Evolutionary conservation across 1,140 invertebrate species (phyloP), one percentile per base, ranked within the genome.

Genomic region (Drosophila arawakana): DNA sequence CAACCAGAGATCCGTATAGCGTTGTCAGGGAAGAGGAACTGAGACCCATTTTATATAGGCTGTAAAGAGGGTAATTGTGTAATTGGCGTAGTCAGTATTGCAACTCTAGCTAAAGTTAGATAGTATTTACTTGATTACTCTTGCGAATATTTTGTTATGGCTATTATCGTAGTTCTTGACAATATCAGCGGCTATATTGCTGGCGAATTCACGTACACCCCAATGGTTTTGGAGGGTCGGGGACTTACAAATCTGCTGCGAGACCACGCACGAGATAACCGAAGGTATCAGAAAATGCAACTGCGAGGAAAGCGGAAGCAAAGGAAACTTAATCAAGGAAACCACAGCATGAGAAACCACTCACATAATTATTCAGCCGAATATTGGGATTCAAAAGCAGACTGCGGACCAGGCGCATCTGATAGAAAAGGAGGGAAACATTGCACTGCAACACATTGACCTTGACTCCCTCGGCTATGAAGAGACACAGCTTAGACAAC

Each of bases 331-430:
- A 41, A 41, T 10, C 2, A n/a, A 1, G 10, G 39, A 11, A 10
- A 10, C 10, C 4, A 3, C 4, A 41, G n/a, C 11, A 11, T 8
- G 7, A 9, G 9, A 41, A 41, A 10, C 35, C 25, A 81, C 80
- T 82, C 41, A 82, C 80, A 37, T 63, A 82, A 50, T 52, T 71
- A 5, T 58, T 4, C 1, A 82, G 65, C 11, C 46, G 49, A 8
- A 78, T 39, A 6, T 18, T 46, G 0, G 39, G 1, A 41, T 82
- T 82, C 4, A 2, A 9, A 9, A 82, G 35, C 11, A 82, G 11
- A 10, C 71, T 52, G n/a, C 43, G 37, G 1, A 79, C 54, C 75
- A 82, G 79, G 0, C 80, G 80, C 80, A 82, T 61, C 30, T 76
- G n/a, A 34, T 72, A 72, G 7, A 82, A 3, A 1, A 82, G 49